Percentiles rank a stretch among this genome's conserved stretches.
Conservation (phyloP, 64 coral and sea anemone species). For the Trachythela sp. region DNA sequence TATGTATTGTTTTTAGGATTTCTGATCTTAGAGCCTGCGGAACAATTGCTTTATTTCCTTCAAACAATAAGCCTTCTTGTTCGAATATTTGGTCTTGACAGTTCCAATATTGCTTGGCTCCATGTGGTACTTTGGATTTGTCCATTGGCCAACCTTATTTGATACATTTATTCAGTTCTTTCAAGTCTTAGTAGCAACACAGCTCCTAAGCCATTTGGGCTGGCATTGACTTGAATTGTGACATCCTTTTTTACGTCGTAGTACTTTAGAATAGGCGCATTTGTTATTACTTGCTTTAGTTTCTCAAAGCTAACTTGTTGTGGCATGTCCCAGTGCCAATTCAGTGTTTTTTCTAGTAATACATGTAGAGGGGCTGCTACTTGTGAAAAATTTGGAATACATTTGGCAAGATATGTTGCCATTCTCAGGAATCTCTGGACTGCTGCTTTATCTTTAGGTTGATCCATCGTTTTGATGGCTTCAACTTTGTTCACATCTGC, state of each 20-base stretch:
- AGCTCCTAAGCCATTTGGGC: constrained; percentile 2
- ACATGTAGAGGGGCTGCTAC: not conserved
- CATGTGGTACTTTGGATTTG: not conserved
- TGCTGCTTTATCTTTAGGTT: not conserved
- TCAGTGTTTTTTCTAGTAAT: not conserved
- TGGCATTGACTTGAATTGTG: constrained; percentile 10
- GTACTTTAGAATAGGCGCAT: not conserved
- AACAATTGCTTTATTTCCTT: constrained; percentile 20
- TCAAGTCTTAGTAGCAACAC: not conserved
- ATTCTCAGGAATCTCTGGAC: not conserved
- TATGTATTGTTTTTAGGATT: constrained; percentile 1
- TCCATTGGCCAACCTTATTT: constrained; percentile 13
- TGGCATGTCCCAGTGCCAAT: not conserved
- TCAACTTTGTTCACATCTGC: not conserved
- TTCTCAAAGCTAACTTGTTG: not conserved
- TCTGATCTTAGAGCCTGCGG: not conserved
- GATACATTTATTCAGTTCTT: not conserved
- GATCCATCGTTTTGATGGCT: not conserved
- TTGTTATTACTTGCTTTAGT: not conserved
- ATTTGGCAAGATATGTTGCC: not conserved
- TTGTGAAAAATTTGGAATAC: not conserved
- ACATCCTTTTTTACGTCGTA: constrained; percentile 8
- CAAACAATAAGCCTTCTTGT: not conserved
- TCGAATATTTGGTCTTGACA: not conserved
- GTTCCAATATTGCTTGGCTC: constrained; percentile 15